phyloP scores from a whole-genome alignment of 2,888 invertebrate genomes.

The Leptinotarsa juncta region DNA sequence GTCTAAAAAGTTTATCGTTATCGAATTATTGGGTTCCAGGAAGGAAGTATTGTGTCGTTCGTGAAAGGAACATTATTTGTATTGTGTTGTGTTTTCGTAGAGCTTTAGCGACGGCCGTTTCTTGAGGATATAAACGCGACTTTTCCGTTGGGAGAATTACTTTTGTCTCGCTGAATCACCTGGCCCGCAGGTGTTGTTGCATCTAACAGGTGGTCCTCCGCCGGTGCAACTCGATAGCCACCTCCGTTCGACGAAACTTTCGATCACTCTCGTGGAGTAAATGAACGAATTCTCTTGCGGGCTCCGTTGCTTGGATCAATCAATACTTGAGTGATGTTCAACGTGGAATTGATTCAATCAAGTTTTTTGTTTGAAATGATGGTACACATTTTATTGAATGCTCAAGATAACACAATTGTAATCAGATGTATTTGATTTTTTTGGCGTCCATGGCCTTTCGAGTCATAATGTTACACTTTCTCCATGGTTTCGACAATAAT shows the following conservation, averaged over 20 bases:
- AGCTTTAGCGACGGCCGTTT: constrained; percentile 6
- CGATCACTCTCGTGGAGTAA: neutral
- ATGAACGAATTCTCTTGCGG: neutral
- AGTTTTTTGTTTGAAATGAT: too few relatives aligned
- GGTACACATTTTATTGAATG: too few relatives aligned
- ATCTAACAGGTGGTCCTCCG: constrained; percentile 55
- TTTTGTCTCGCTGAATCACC: constrained; percentile 43
- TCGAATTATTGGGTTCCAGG: too few relatives aligned
- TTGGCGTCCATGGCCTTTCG: too few relatives aligned
- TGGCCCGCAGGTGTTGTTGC: constrained; percentile 49
- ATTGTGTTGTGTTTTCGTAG: constrained; percentile 9
- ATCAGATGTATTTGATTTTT: too few relatives aligned
- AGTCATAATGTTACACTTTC: too few relatives aligned
- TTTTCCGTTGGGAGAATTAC: constrained; percentile 31
- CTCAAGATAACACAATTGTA: too few relatives aligned
- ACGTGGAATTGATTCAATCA: too few relatives aligned
- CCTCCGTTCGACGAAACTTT: constrained; percentile 2
- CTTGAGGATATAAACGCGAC: constrained; percentile 13
- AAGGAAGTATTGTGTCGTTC: neutral
- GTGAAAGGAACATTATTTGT: neutral
- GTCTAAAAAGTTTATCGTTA: too few relatives aligned
- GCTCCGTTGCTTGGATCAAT: neutral
- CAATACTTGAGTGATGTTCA: too few relatives aligned
- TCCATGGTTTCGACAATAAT: too few relatives aligned
- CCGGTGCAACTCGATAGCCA: constrained; percentile 14